phyloP scores from a whole-genome alignment of 2,113 vertebrate genomes.

The Phyllostomus discolor region DNA sequence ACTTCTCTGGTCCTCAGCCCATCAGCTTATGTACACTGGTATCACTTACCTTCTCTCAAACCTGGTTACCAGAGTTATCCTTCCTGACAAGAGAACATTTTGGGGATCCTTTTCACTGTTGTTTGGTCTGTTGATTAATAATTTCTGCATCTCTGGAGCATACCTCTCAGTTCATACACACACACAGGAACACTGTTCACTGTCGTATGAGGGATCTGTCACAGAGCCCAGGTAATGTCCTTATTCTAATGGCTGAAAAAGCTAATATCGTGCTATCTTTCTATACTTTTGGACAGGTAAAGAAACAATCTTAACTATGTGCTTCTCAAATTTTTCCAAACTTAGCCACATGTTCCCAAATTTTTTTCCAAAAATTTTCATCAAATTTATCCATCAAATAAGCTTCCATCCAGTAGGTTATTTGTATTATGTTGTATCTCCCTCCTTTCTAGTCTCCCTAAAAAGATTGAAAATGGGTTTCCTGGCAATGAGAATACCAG shows the following conservation, averaged over 20 bases:
- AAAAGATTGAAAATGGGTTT: not conserved
- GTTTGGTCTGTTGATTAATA: not conserved
- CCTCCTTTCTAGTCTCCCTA: not conserved
- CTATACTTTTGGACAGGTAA: not conserved
- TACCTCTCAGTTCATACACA: not conserved
- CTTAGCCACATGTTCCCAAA: not conserved
- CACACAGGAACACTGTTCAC: too few relatives aligned
- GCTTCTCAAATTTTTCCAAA: not conserved
- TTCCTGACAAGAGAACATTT: not conserved
- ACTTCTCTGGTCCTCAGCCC: not conserved
- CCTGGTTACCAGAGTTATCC: not conserved
- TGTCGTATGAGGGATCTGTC: fast-evolving
- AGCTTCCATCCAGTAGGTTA: not conserved
- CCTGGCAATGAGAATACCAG: not conserved
- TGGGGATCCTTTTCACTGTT: not conserved
- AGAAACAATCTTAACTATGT: not conserved
- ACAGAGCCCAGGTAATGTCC: not conserved
- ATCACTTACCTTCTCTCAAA: not conserved
- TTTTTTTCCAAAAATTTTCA: not conserved
- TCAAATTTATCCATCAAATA: too few relatives aligned
- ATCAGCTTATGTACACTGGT: not conserved
- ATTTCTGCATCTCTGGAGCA: not conserved
- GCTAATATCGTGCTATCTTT: not conserved
- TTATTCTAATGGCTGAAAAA: not conserved
- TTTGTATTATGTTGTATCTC: not conserved